Conservation (phyloP, 2,888 invertebrate species). For the Thymelicus sylvestris region DNA sequence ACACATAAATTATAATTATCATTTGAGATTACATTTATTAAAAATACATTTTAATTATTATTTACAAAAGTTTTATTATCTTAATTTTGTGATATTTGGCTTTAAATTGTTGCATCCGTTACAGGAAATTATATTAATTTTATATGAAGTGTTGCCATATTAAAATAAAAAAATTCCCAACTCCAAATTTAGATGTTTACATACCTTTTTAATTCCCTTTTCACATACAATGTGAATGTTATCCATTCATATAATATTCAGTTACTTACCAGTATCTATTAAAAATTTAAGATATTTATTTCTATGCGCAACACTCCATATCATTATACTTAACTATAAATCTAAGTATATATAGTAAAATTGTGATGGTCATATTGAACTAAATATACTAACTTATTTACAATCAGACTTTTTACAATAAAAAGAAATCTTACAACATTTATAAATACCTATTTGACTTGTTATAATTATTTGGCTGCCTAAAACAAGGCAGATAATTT, state of each 20-base stretch:
- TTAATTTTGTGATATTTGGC: slow-evolving; percentile 78
- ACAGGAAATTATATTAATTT: slow-evolving; percentile 50
- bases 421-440: slow-evolving; percentile 46
- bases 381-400: slow-evolving; percentile 63
- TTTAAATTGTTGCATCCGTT: slow-evolving; percentile 61
- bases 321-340: slow-evolving; percentile 42
- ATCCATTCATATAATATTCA: too few species aligned
- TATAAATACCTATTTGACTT: slow-evolving; percentile 36
- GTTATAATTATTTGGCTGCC: background rate
- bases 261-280: too few species aligned
- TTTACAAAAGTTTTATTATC: slow-evolving; percentile 59
- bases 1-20: slow-evolving; percentile 55
- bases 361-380: slow-evolving; percentile 62
- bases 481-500: background rate
- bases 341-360: slow-evolving; percentile 51
- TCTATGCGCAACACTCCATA: slow-evolving; percentile 44
- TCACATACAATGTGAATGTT: too few species aligned
- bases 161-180: slow-evolving; percentile 12
- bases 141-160: slow-evolving; percentile 51
- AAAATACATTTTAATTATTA: slow-evolving; percentile 53
- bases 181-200: background rate
- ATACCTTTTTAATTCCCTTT: too few species aligned
- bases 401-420: slow-evolving; percentile 76
- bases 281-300: background rate
- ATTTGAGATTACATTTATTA: slow-evolving; percentile 68